Evolutionary conservation across 2,113 vertebrate species (phyloP).

Genomic region (Cromileptes altivelis): DNA sequence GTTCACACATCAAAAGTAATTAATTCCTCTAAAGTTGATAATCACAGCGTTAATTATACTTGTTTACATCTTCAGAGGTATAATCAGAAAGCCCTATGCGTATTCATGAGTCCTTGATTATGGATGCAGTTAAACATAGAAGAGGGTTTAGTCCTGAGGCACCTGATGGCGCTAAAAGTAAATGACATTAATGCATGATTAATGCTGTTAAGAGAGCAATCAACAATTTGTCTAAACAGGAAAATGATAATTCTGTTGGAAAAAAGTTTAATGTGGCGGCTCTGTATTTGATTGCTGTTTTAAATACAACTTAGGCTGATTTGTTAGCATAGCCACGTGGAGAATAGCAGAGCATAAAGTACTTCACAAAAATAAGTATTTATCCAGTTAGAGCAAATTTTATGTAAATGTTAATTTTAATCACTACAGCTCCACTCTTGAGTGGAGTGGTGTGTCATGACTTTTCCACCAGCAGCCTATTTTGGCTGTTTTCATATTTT

Average conservation of each 20-base stretch:
- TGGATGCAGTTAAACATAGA: slow-evolving; percentile 46
- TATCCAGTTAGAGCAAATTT: not conserved
- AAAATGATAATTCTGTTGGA: not conserved
- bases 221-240: slow-evolving; percentile 34
- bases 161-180: slow-evolving; percentile 20
- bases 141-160: slow-evolving; percentile 50
- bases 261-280: not conserved
- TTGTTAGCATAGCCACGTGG: not conserved
- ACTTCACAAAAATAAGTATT: not conserved
- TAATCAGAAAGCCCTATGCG: slow-evolving; percentile 50
- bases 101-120: slow-evolving; percentile 69
- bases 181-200: slow-evolving; percentile 57
- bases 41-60: slow-evolving; percentile 64
- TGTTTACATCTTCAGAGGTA: slow-evolving; percentile 65
- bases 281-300: not conserved
- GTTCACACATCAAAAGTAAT: slow-evolving; percentile 61
- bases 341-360: not conserved
- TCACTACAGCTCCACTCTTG: no score
- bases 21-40: slow-evolving; percentile 64
- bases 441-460: no score
- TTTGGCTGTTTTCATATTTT: no score
- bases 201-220: slow-evolving; percentile 48
- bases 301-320: not conserved
- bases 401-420: not conserved
- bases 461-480: no score